A percentile compares a stretch with the other conserved stretches of the same genome.
Conservation (phyloP, 2,113 vertebrate genomes). For the Antechinus flavipes region DNA sequence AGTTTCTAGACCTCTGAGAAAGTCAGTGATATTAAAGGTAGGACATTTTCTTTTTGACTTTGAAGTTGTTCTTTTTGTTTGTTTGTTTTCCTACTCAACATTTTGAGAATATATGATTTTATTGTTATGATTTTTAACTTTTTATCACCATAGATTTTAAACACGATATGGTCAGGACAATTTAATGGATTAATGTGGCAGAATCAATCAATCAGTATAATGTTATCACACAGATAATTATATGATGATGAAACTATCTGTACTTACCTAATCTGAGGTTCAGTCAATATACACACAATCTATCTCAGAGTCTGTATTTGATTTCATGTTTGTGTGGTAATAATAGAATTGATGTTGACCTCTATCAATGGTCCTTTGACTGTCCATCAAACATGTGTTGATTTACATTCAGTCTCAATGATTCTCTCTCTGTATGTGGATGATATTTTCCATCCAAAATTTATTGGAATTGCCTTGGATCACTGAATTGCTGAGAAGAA, state of each 20-base stretch:
- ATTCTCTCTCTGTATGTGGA: no score
- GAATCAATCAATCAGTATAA: neutral
- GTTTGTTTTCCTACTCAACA: no score
- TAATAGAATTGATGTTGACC: neutral
- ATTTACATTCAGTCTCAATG: no score
- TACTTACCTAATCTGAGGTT: neutral
- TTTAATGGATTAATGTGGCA: neutral
- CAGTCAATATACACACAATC: neutral
- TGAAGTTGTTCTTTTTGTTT: neutral
- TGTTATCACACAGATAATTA: neutral
- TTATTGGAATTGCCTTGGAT: no score
- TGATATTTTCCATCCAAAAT: no score
- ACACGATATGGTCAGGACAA: neutral
- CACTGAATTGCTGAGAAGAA: no score
- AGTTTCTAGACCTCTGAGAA: neutral
- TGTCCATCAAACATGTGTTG: no score
- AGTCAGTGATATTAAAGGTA: neutral
- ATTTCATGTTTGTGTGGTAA: neutral
- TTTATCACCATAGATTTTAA: neutral
- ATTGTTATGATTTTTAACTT: neutral
- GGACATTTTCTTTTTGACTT: neutral
- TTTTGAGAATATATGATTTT: neutral
- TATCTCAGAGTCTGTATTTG: neutral
- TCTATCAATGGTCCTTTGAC: neutral
- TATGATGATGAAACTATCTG: neutral